Percentiles rank a stretch among this genome's conserved stretches.
Conservation (phyloP, 2,888 invertebrate species). For the Acleris emargana region DNA sequence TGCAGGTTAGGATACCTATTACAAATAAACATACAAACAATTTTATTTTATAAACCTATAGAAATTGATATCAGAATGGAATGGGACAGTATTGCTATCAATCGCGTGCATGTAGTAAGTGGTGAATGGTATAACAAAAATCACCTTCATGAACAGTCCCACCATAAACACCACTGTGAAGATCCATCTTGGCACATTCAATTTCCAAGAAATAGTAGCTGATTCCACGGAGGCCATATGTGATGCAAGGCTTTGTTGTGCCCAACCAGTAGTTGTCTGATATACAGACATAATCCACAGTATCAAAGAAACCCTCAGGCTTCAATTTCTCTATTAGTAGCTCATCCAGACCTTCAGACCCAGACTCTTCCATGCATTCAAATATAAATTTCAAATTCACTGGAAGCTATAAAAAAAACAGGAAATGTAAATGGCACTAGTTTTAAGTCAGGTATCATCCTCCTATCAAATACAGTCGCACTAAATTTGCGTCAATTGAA, state of each 20-base stretch:
- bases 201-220: slow-evolving; percentile 96
- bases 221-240: slow-evolving; percentile 97
- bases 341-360: slow-evolving; percentile 97
- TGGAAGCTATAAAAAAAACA: slow-evolving; percentile 78
- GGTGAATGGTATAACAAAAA: too few relatives aligned
- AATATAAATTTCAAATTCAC: slow-evolving; percentile 95
- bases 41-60: too few relatives aligned
- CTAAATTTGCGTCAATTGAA: too few relatives aligned
- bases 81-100: too few relatives aligned
- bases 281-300: slow-evolving; percentile 97
- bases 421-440: not conserved
- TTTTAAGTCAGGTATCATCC: too few relatives aligned
- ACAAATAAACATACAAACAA: too few relatives aligned
- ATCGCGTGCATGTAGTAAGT: too few relatives aligned
- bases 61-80: too few relatives aligned
- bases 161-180: slow-evolving; percentile 98
- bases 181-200: slow-evolving; percentile 94
- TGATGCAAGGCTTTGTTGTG: slow-evolving; percentile 97
- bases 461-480: too few relatives aligned
- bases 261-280: slow-evolving; percentile 99
- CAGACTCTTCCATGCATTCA: slow-evolving; percentile 99
- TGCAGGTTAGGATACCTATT: too few relatives aligned
- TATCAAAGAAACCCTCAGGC: slow-evolving; percentile 89
- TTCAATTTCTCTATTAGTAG: slow-evolving; percentile 84
- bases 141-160: slow-evolving; percentile 91